Percentiles rank a stretch among this genome's conserved stretches.
phyloP scores from a whole-genome alignment of 2,797 vertebrate genomes.

The Etheostoma perlongum region DNA sequence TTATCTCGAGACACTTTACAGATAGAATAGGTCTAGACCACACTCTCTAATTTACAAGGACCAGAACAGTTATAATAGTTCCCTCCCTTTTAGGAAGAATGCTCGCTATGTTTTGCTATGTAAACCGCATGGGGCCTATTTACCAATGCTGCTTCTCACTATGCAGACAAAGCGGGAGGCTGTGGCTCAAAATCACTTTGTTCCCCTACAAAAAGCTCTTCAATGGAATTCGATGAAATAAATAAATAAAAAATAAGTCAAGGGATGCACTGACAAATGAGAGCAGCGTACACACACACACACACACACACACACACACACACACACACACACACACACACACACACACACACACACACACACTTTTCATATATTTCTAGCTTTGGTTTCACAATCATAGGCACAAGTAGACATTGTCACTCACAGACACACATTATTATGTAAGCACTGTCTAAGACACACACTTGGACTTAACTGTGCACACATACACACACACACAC shows the following conservation, averaged over 20 bases:
- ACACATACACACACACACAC: conserved; percentile 13
- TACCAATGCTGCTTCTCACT: conserved; percentile 60
- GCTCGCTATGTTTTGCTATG: neutral
- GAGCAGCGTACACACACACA: neutral
- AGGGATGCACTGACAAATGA: conserved; percentile 47
- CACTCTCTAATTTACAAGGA: too few relatives aligned
- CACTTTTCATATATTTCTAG: conserved; percentile 18
- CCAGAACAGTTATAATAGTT: too few relatives aligned
- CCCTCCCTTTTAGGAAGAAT: too few relatives aligned
- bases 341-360: conserved; percentile 3
- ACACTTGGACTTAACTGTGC: conserved; percentile 17
- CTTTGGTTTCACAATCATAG: neutral
- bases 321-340: conserved; percentile 19
- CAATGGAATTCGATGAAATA: conserved; percentile 64
- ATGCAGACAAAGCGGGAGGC: conserved; percentile 50
- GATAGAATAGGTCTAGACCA: too few relatives aligned
- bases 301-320: conserved; percentile 8
- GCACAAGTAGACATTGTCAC: conserved; percentile 7
- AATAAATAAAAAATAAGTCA: conserved; percentile 19
- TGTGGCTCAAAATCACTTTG: conserved; percentile 67
- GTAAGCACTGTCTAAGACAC: conserved; percentile 36
- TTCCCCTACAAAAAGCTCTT: conserved; percentile 67
- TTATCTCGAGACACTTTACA: too few relatives aligned
- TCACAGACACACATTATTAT: conserved; percentile 40
- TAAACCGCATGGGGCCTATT: conserved; percentile 69